Evolutionary conservation across 2,797 vertebrate species (phyloP), one percentile per base, ranked within the genome.

Genomic region (Epinephelus coioides): DNA sequence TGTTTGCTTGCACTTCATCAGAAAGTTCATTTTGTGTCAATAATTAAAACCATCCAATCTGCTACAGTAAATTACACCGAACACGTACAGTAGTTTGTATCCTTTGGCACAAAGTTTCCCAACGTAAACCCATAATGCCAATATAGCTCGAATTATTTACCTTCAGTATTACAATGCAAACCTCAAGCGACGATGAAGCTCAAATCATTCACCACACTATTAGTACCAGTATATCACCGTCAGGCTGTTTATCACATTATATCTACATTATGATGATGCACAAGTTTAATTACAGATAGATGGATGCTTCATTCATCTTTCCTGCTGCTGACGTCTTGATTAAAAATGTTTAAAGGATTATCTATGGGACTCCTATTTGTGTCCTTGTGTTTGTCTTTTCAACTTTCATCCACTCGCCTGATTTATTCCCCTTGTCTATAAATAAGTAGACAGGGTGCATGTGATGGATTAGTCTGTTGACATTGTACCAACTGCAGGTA

Each of bases 211-310:
- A 74, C 71, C 7, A 40, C 83, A 76, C 76, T 79, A 80, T 90
- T 82, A 76, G 79, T 78, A 84, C 86, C 89, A 85, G 86, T 91
- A 90, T 78, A 92, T 94, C 90, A 91, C 72, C 19, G 73, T 69
- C 72, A 71, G 88, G 82, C 86, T 89, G 87, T 93, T 93, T 89
- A 93, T 95, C 88, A 93, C 80, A 91, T 92, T 90, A 91, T 83
- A 92, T 91, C 87, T 90, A 80, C 85, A 92, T 93, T 92, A 93
- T 88, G 86, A 93, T 90, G 91, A 93, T 94, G 88, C 89, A 92
- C 92, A 94, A 79, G 87, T 94, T 94, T 94, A 94, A 94, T 94
- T 93, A 91, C 82, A 90, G 88, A 87, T 89, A 86, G 93, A 93
- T 90, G 81, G 83, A 91, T 86, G 90, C 82, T 85, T 87, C 92